Evolutionary conservation across 2,888 invertebrate genomes (phyloP).

Genomic region (Linnaemya vulpina): DNA sequence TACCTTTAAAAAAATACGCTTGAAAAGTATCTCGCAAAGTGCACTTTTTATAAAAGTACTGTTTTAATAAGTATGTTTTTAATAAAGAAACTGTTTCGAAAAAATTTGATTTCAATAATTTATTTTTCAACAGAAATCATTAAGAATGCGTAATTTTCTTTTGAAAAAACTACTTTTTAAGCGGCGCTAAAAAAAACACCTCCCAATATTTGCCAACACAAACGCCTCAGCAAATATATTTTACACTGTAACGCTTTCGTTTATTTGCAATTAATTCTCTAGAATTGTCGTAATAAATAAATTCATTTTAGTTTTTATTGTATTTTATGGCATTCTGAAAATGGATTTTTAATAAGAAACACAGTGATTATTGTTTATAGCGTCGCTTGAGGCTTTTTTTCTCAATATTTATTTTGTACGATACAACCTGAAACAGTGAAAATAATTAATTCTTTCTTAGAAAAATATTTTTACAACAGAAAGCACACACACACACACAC

Average conservation of each 20-base stretch:
- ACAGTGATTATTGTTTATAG: not conserved
- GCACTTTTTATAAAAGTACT: too few relatives aligned
- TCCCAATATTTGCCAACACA: too few relatives aligned
- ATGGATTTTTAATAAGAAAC: not conserved
- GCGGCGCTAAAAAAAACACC: too few relatives aligned
- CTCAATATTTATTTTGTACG: not conserved
- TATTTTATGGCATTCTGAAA: not conserved
- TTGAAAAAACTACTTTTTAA: too few relatives aligned
- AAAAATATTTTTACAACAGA: not conserved
- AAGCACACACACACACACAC: too few relatives aligned
- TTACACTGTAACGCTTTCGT: not conserved
- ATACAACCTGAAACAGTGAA: not conserved
- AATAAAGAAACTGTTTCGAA: too few relatives aligned
- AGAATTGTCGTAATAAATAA: not conserved
- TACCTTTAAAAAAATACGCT: not conserved
- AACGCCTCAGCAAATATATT: too few relatives aligned
- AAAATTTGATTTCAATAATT: too few relatives aligned
- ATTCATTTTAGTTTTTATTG: not conserved
- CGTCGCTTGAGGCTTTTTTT: not conserved
- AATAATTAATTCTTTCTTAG: constrained; percentile 10
- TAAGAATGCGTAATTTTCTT: too few relatives aligned
- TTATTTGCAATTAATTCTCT: not conserved
- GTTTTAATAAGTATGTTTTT: too few relatives aligned
- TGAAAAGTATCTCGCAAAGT: not conserved
- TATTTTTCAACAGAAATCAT: too few relatives aligned